Base-by-base conservation (phyloP, 1,140 invertebrate genomes). In the Lepidostoma basale region DNA sequence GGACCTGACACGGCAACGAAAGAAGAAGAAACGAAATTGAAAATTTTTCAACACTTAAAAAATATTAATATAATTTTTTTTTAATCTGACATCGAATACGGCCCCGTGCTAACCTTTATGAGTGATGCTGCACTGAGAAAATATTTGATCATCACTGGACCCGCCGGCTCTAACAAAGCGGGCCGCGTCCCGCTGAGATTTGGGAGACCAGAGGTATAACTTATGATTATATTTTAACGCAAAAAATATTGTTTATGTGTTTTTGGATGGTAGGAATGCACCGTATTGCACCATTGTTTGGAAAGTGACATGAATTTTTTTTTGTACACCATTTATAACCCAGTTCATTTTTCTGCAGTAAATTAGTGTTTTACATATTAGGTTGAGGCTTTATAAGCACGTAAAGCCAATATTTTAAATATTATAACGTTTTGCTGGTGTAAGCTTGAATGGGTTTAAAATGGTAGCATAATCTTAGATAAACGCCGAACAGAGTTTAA, bases 141-240 rank as follows among this genome's bases (percentile, higher is more conserved):
- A 69, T 69, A 69, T 69, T 69, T 58, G 52, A 69, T 69, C 68
- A 45, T 33, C 60, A 26, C 40, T 60, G 58, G 23, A 28, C 23
- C 40, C 58, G 40, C 40, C 23, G 59, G 40, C 25, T 18, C 40
- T 20, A 1, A 12, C 59, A 12, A 22, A 12, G 8, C 44, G n/a
- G 42, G 40, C 28, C 22, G 14, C 18, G 36, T 30, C 54, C 54
- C 54, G 33, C 54, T 59, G 54, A 10, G 30, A 59, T 20, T 40
- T 59, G 54, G 30, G 16, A 39, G 20, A 39, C 1, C 14, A 4
- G 16, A n/a, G 12, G 12, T 3, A 20, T 49, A 25, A 23, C 1
- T 12, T 56, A 56, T 22, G 20, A 56, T 45, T 18, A 20, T 45
- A 18, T 45, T 3, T 18, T 45, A 20, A 45, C 4, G 14, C 18